Conservation (phyloP, 2,797 vertebrate genomes). For the Cryptoblepharus egeriae region DNA sequence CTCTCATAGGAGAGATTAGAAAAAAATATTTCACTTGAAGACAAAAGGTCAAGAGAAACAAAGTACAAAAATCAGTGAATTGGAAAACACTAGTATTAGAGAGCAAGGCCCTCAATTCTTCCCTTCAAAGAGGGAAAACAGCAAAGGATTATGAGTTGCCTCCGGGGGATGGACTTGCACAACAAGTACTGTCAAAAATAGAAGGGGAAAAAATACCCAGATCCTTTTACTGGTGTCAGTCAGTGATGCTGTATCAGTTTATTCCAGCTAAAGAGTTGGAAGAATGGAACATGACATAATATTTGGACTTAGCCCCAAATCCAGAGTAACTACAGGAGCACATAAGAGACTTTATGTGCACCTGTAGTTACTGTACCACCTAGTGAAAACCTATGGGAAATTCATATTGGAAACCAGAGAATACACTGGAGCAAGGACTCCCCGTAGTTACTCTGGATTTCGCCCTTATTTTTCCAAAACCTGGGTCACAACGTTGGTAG, state of each 20-base stretch:
- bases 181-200: slow-evolving; percentile 16
- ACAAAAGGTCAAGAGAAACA: slow-evolving; percentile 61
- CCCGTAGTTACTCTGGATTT: no score
- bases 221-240: slow-evolving; percentile 11
- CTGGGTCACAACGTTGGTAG: not conserved
- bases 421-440: no score
- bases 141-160: slow-evolving; percentile 10
- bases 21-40: slow-evolving; percentile 51
- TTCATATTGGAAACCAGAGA: no score
- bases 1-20: slow-evolving; percentile 49
- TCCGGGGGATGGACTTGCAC: not conserved
- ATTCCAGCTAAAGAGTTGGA: slow-evolving; percentile 14
- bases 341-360: no score
- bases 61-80: slow-evolving; percentile 42
- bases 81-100: slow-evolving; percentile 24
- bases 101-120: slow-evolving; percentile 12
- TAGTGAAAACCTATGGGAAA: no score
- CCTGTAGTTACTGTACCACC: no score
- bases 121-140: slow-evolving; percentile 12
- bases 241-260: slow-evolving; percentile 8
- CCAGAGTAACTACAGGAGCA: no score
- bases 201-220: not conserved
- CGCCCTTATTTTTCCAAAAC: not conserved
- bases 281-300: slow-evolving; percentile 7
- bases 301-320: not conserved